These are phyloP conservation scores for Clivina fossor DNA, from an alignment of 2,888 invertebrate species.

Conservation along the genomic window DNA sequence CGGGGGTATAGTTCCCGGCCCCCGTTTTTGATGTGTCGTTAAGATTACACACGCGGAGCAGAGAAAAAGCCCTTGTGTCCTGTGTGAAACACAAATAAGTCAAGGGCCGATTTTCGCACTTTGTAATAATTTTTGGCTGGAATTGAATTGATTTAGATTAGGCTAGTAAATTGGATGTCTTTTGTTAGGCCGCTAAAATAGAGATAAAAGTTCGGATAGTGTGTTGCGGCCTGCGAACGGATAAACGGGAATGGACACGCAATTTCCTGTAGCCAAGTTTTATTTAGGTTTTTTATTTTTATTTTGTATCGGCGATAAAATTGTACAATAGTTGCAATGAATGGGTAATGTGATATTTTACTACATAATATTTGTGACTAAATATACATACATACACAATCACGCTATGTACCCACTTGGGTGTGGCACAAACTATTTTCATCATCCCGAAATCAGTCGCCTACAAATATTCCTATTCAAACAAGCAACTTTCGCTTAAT, in stretches of 20 bases:
- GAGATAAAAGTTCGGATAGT: constrained; percentile 40
- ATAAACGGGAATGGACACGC: no score
- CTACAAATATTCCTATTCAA: no score
- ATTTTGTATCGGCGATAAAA: no score
- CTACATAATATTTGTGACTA: no score
- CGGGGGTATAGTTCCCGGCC: constrained; percentile 38
- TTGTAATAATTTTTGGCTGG: constrained; percentile 46
- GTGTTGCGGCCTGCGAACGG: constrained; percentile 46
- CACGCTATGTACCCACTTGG: no score
- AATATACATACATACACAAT: no score
- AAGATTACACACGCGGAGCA: constrained; percentile 34
- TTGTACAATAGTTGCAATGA: no score
- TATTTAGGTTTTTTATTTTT: no score
- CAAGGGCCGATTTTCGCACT: constrained; percentile 39
- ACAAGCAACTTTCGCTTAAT: no score
- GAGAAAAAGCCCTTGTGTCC: constrained; percentile 46
- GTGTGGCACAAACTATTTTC: no score
- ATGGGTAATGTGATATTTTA: no score
- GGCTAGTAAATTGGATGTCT: constrained; percentile 44
- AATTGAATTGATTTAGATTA: constrained; percentile 45
- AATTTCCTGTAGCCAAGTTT: not conserved
- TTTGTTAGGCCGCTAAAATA: constrained; percentile 43
- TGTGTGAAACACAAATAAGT: constrained; percentile 45
- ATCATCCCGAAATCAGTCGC: no score
- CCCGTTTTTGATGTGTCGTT: constrained; percentile 35